Base-by-base conservation (phyloP, 1,140 invertebrate species). In the Solenopsis invicta region DNA sequence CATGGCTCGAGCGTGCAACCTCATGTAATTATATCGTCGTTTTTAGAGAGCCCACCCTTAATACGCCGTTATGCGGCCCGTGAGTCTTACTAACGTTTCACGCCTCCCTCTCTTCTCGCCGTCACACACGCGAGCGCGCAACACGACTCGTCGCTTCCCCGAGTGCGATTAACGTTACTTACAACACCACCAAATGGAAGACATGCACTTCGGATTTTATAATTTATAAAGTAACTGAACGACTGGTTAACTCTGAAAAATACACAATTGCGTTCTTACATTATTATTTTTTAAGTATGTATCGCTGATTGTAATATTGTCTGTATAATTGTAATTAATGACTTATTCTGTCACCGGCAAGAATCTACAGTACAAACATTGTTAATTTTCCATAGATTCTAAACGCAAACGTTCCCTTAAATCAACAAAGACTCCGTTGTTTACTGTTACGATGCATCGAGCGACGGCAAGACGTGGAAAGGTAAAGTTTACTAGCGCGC, bases 21-120 rank as follows among this genome's bases (percentile, higher is more conserved):
- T 75, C 76, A 69, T 69, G 89, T 91, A 91, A 92, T 92, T 92
- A 92, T 91, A 91, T 92, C 88, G 90, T 91, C 90, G 86, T 91
- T 92, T 91, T 91, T 91, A 85, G 84, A 85, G 84, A 90, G 75
- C 67, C 59, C 80, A 69, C 59, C 69, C 78, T 80, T 89, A 90
- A 90, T 90, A 84, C 74, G 77, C 78, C 69, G n/a, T 76, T 78
- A 78, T 34, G 54, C 52, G 50, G 69, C 66, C 45, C 77, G 85
- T 77, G 85, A 89, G 86, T 87, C 77, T 74, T 64, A 59, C 50
- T 48, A 88, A 86, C 75, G 34, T 87, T 90, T 78, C 56, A 77
- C 67, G 48, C 45, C 41, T 54, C 52, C 29, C 67, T 34, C 18
- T 59, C 41, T 75, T 72, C 54, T 69, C 13, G 10, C 24, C 18